phyloP scores from a whole-genome alignment of 1,140 invertebrate genomes.

The Phthorimaea operculella region DNA sequence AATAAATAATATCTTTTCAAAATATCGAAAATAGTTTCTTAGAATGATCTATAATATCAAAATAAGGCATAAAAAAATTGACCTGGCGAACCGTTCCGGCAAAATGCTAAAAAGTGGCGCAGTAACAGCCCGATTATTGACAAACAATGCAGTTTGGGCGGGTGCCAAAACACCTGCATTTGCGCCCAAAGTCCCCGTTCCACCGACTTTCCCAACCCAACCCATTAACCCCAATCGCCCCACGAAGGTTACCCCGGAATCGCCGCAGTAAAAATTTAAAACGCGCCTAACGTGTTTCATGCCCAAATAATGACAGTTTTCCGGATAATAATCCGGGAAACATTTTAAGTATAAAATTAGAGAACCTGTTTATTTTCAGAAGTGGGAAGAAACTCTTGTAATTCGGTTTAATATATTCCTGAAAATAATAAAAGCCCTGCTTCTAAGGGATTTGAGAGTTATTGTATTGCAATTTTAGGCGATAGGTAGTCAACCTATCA shows the following conservation, averaged over 20 bases:
- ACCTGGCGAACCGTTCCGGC: no score
- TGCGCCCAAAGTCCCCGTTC: background rate
- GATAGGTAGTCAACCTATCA: no score
- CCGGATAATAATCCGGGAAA: background rate
- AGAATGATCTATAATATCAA: no score
- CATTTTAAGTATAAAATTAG: background rate
- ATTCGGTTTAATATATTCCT: no score
- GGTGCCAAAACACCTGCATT: background rate
- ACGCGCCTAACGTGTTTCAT: background rate
- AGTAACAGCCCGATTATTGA: background rate
- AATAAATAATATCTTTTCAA: no score
- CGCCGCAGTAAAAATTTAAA: constrained; percentile 1
- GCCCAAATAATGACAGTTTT: background rate
- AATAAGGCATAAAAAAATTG: no score
- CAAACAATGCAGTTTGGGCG: background rate
- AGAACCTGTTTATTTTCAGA: no score
- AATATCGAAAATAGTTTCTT: no score
- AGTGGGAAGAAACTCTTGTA: no score
- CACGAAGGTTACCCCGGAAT: background rate
- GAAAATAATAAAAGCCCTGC: no score
- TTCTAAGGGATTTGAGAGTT: no score
- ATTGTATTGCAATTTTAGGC: no score
- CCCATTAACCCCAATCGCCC: background rate
- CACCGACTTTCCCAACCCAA: background rate
- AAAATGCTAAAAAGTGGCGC: background rate